phyloP scores from a whole-genome alignment of 2,113 vertebrate species.

The Sorex fumeus region DNA sequence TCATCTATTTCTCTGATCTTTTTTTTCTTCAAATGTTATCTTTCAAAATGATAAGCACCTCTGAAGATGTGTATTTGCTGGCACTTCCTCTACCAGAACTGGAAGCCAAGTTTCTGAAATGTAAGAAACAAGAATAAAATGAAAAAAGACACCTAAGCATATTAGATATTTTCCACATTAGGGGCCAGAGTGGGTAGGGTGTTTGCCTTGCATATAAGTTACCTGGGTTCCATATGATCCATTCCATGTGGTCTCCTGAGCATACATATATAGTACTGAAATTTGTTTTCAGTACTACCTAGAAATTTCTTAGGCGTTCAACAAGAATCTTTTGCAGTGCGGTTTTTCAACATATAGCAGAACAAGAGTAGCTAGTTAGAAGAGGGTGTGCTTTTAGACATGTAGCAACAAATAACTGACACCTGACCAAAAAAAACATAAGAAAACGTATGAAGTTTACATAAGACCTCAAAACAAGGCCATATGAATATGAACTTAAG shows the following conservation, averaged over 20 bases:
- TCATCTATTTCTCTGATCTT: neutral
- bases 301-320: neutral
- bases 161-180: constrained; percentile 10
- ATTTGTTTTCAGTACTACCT: neutral
- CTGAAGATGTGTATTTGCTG: constrained; percentile 31
- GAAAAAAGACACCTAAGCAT: neutral
- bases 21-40: neutral
- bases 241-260: too few species aligned
- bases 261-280: neutral
- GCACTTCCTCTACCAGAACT: constrained; percentile 22
- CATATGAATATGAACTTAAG: neutral
- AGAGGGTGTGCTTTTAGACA: neutral
- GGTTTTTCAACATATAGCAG: constrained; percentile 32
- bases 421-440: constrained; percentile 21
- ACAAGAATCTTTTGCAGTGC: constrained; percentile 50
- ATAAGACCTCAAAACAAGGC: constrained; percentile 40
- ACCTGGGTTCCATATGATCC: too few species aligned
- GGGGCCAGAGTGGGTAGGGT: too few species aligned
- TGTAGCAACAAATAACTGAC: constrained; percentile 39
- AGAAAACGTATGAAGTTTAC: constrained; percentile 6
- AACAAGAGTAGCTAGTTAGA: constrained; percentile 36
- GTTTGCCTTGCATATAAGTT: too few species aligned
- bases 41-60: constrained; percentile 25
- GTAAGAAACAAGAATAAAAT: constrained; percentile 39
- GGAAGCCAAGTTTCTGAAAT: constrained; percentile 47